Percentiles rank a stretch among this genome's conserved stretches.
These are phyloP conservation scores for Zaprionus lachaisei DNA, from an alignment of 1,140 invertebrate species.

Conservation along the genomic window DNA sequence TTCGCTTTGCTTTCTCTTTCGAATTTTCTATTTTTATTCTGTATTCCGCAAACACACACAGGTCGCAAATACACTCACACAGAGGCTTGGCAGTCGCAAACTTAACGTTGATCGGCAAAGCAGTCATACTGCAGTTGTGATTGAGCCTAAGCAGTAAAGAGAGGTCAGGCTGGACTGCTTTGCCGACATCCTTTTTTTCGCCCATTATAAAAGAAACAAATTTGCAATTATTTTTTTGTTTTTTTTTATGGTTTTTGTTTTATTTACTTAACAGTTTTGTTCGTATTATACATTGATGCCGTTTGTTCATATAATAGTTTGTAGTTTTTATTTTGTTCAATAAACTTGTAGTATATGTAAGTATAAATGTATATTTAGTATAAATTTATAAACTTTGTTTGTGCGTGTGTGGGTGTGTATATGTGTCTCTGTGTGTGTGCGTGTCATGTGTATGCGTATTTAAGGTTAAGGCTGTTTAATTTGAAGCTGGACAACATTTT, in stretches of 20 bases:
- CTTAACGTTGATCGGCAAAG: too few species aligned
- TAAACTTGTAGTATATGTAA: constrained; percentile 58
- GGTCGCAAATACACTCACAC: too few species aligned
- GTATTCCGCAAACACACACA: too few species aligned
- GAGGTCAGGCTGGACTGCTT: too few species aligned
- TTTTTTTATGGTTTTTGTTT: constrained; percentile 52
- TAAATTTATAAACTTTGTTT: constrained; percentile 54
- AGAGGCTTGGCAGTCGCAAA: too few species aligned
- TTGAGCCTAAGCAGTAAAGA: too few species aligned
- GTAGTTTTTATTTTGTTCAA: constrained; percentile 38
- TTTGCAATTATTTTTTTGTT: constrained; percentile 53
- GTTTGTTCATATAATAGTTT: constrained; percentile 40
- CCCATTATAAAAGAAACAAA: background rate
- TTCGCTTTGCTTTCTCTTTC: too few species aligned
- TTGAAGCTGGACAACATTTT: constrained; percentile 60
- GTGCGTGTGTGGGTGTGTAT: constrained; percentile 22
- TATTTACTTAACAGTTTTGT: constrained; percentile 69
- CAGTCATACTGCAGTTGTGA: too few species aligned
- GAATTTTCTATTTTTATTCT: too few species aligned
- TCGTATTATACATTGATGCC: constrained; percentile 65
- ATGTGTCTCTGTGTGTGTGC: constrained; percentile 22
- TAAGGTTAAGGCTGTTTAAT: constrained; percentile 33
- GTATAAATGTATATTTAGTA: constrained; percentile 41
- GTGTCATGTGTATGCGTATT: constrained; percentile 47
- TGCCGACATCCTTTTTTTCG: too few species aligned